Conservation (phyloP, 2,888 invertebrate genomes). For the Lasioglossum leucozonium region DNA sequence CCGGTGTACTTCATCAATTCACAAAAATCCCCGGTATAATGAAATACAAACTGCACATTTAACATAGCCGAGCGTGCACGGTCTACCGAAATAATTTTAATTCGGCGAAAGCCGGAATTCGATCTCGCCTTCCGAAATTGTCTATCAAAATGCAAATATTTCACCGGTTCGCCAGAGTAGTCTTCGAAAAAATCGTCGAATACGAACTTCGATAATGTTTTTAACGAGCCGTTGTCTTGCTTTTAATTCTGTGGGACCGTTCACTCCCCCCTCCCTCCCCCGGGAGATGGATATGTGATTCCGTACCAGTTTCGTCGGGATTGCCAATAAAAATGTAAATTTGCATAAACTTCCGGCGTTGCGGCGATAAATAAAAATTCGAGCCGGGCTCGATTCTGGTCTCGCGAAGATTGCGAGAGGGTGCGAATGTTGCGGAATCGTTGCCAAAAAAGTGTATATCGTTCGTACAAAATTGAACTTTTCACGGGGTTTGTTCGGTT, state of each 20-base stretch:
- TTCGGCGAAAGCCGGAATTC: not conserved
- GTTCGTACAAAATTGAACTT: not conserved
- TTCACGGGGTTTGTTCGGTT: not conserved
- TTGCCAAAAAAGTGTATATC: not conserved
- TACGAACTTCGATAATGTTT: not conserved
- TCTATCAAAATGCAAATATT: not conserved
- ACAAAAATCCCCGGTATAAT: not conserved
- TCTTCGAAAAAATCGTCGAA: not conserved
- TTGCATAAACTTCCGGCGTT: constrained; percentile 1
- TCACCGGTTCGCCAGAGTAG: not conserved
- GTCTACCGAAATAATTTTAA: not conserved
- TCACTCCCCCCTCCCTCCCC: no score
- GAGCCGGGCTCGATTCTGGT: not conserved
- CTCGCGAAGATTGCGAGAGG: not conserved
- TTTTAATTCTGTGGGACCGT: not conserved
- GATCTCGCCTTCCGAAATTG: not conserved
- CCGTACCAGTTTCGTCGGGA: not conserved
- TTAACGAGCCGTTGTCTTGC: not conserved
- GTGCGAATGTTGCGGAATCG: not conserved
- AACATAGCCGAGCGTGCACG: not conserved
- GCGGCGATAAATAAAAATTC: not conserved
- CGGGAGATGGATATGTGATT: not conserved
- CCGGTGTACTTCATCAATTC: not conserved
- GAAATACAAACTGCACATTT: not conserved
- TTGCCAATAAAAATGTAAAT: constrained; percentile 11